A percentile compares a stretch with the other conserved stretches of the same genome.
phyloP scores from a whole-genome alignment of 2,797 vertebrate genomes.

The Cuculus canorus region DNA sequence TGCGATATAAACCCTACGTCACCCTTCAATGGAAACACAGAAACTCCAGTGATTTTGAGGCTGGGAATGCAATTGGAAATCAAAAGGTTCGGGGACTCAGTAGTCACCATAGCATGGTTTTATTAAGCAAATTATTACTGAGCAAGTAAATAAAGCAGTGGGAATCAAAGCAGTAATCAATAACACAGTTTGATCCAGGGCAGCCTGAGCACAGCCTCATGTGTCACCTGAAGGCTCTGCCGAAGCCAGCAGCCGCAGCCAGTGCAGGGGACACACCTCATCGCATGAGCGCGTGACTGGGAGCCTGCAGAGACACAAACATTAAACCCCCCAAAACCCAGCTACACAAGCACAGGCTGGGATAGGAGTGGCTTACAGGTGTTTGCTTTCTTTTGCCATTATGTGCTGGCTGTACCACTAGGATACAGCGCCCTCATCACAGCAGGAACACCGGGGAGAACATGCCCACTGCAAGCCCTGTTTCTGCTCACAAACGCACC shows the following conservation, averaged over 20 bases:
- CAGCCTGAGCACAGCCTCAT: not conserved
- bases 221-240: not conserved
- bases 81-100: not conserved
- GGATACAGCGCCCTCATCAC: rapidly evolving
- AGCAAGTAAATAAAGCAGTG: constrained; percentile 45
- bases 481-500: too few species aligned
- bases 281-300: rapidly evolving
- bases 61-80: not conserved
- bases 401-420: rapidly evolving
- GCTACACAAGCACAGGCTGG: rapidly evolving
- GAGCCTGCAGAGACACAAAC: not conserved
- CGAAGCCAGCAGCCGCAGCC: not conserved
- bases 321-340: not conserved
- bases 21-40: not conserved
- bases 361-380: not conserved
- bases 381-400: not conserved
- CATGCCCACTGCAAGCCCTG: too few species aligned
- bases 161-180: not conserved
- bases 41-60: not conserved
- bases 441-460: too few species aligned
- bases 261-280: rapidly evolving
- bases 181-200: not conserved
- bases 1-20: rapidly evolving
- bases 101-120: not conserved
- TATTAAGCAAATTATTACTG: constrained; percentile 46